A percentile compares a stretch with the other conserved stretches of the same genome.
phyloP scores from a whole-genome alignment of 2,797 vertebrate genomes.

The Euphonia xanthogaster region DNA sequence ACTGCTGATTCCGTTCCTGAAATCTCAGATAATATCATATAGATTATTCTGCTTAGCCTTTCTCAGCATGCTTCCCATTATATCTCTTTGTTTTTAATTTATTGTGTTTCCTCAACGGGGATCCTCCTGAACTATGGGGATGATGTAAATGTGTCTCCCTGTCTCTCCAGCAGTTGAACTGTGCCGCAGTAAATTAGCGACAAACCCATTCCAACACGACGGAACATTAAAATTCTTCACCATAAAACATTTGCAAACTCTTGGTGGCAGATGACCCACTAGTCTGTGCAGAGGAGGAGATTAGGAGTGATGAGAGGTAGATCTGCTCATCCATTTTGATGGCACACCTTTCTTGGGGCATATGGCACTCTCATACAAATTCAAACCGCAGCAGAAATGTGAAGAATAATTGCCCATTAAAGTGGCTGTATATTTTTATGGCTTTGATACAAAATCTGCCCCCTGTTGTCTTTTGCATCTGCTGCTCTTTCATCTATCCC shows the following conservation, averaged over 20 bases:
- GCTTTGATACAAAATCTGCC: conserved; percentile 76
- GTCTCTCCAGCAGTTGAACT: background rate
- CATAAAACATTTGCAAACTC: background rate
- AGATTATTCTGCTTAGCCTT: conserved; percentile 37
- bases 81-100: conserved; percentile 58
- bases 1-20: background rate
- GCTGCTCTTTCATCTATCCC: conserved; percentile 72
- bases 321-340: conserved; percentile 39
- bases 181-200: conserved; percentile 33
- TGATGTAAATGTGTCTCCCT: background rate
- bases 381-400: conserved; percentile 74
- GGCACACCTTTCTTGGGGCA: conserved; percentile 75
- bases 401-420: conserved; percentile 85
- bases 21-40: background rate
- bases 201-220: background rate
- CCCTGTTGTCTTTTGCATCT: conserved; percentile 82
- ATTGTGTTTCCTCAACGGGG: conserved; percentile 35
- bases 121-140: conserved; percentile 3
- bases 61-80: conserved; percentile 1
- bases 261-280: background rate
- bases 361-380: conserved; percentile 75
- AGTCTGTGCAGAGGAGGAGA: background rate
- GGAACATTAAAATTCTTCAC: background rate
- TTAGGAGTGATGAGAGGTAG: conserved; percentile 19
- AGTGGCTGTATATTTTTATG: conserved; percentile 82